A percentile compares a stretch with the other conserved stretches of the same genome.
Conservation (phyloP, 23 tunicate genomes). For the Styela clava region DNA sequence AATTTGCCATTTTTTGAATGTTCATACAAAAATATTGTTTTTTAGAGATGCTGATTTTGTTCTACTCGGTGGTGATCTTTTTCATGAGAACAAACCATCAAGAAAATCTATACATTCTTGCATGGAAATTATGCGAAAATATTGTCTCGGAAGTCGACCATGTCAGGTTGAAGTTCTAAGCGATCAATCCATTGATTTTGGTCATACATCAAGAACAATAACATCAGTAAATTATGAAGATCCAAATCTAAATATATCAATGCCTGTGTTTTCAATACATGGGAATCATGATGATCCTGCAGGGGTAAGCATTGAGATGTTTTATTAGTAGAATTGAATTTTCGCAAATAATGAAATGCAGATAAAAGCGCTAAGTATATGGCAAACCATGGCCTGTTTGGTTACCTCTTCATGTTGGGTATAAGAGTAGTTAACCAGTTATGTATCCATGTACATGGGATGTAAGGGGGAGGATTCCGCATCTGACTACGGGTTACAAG, state of each 20-base stretch:
- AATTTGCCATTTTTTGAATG: too few species aligned
- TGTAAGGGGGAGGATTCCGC: too few species aligned
- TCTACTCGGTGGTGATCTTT: constrained; percentile 93
- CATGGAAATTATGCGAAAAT: constrained; percentile 77
- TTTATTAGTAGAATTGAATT: not conserved
- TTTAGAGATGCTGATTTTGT: constrained; percentile 87
- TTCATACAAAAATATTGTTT: too few species aligned
- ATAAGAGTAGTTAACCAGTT: not conserved
- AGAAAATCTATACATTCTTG: constrained; percentile 64
- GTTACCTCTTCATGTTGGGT: not conserved
- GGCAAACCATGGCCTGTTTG: not conserved
- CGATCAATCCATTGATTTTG: constrained; percentile 86
- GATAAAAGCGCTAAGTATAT: not conserved
- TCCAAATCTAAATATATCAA: constrained; percentile 72
- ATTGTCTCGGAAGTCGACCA: constrained; percentile 80
- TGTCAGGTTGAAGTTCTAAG: constrained; percentile 84
- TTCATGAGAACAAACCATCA: constrained; percentile 92
- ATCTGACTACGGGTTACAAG: too few species aligned
- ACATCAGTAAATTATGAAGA: constrained; percentile 86
- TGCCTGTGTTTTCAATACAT: constrained; percentile 96
- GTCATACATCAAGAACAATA: constrained; percentile 83
- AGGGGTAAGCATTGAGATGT: constrained; percentile 45
- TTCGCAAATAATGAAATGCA: not conserved
- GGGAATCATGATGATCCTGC: constrained; percentile 99
- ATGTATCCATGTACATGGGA: too few species aligned